phyloP scores from a whole-genome alignment of 2,888 invertebrate species.

The Lithosia quadra region DNA sequence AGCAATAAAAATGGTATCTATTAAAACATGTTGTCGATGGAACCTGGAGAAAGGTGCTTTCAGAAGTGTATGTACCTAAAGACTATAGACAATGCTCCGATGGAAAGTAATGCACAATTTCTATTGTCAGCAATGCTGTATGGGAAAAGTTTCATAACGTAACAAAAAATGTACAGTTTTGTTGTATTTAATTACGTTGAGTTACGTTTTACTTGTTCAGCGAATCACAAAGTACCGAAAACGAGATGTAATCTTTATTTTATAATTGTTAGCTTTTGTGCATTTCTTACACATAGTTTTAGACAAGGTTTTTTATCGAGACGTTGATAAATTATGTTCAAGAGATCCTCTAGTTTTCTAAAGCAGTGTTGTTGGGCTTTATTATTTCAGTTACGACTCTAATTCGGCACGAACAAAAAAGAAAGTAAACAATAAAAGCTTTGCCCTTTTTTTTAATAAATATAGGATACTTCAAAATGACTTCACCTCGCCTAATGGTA shows the following conservation, averaged over 20 bases:
- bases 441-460: no score
- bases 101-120: conserved; percentile 50
- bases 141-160: conserved; percentile 58
- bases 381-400: background rate
- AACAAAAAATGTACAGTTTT: conserved; percentile 42
- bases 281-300: background rate
- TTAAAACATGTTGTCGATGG: conserved; percentile 12
- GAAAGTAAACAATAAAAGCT: no score
- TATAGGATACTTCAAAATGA: no score
- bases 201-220: conserved; percentile 28
- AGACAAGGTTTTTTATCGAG: background rate
- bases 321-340: background rate
- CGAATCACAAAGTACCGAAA: conserved; percentile 1
- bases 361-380: background rate
- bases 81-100: conserved; percentile 40
- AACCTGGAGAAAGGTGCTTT: conserved; percentile 28
- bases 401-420: no score
- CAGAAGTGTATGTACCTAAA: conserved; percentile 33
- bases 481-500: no score
- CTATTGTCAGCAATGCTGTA: conserved; percentile 55
- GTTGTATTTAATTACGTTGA: conserved; percentile 40
- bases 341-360: background rate
- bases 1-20: background rate
- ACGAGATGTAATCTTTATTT: background rate
- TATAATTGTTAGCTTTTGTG: background rate